phyloP scores from a whole-genome alignment of 2,113 vertebrate genomes.

The Donacobius atricapilla region DNA sequence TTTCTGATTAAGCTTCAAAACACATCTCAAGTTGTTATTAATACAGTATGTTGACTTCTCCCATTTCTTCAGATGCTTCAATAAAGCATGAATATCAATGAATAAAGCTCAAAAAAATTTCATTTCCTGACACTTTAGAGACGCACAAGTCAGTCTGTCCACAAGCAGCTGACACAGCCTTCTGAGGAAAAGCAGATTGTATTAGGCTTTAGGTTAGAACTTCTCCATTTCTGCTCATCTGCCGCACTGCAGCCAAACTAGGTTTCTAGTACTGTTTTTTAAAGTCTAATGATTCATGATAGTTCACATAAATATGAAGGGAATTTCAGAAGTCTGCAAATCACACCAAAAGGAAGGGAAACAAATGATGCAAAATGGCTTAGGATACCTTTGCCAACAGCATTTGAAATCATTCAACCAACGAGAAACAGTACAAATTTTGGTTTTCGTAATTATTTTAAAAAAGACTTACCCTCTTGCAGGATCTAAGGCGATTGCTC shows the following conservation, averaged over 20 bases:
- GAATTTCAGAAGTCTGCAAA: not conserved
- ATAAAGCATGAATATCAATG: not conserved
- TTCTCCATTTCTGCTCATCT: not conserved
- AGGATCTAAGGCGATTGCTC: constrained; percentile 95
- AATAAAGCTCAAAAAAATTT: not conserved
- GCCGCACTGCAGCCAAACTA: not conserved
- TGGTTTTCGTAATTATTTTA: not conserved
- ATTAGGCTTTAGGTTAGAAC: not conserved
- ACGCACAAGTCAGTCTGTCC: not conserved
- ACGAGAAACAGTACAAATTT: not conserved
- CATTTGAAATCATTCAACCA: not conserved
- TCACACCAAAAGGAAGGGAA: not conserved
- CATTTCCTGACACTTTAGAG: not conserved
- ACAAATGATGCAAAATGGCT: not conserved
- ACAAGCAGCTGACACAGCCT: not conserved
- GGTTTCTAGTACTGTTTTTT: not conserved
- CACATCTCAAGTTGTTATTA: not conserved
- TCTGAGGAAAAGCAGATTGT: not conserved
- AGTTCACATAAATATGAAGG: not conserved
- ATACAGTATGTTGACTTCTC: not conserved
- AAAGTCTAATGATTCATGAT: not conserved
- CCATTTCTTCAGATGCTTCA: not conserved
- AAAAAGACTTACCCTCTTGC: constrained; percentile 86
- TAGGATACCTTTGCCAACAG: not conserved
- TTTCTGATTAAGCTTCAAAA: not conserved